Conservation (phyloP, 2,113 vertebrate genomes). For the Hymenochirus boettgeri region DNA sequence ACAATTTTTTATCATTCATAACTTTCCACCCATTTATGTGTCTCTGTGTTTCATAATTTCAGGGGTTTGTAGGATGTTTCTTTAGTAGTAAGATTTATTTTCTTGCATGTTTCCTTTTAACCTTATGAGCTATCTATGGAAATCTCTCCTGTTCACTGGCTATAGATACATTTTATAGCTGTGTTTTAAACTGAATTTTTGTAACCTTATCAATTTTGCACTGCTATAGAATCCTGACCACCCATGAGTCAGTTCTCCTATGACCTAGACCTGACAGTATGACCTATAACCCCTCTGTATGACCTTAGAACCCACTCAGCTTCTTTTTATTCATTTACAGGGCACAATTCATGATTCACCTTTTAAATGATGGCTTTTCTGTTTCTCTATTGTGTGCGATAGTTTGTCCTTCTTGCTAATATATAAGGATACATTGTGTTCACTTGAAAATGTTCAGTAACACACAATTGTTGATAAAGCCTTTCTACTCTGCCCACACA, state of each 20-base stretch:
- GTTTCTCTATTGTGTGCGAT: too few relatives aligned
- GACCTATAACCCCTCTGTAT: neutral
- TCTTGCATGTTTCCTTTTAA: neutral
- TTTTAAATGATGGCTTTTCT: too few relatives aligned
- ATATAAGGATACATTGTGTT: too few relatives aligned
- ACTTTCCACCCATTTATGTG: neutral
- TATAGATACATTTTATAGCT: slow-evolving; percentile 10
- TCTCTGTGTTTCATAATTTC: neutral
- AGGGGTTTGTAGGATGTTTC: too few relatives aligned
- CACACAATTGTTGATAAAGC: too few relatives aligned
- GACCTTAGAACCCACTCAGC: too few relatives aligned
- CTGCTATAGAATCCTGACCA: slow-evolving; percentile 27
- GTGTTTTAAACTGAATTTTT: neutral
- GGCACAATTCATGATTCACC: slow-evolving; percentile 21
- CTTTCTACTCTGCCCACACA: too few relatives aligned
- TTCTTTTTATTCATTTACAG: neutral
- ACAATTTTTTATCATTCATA: too few relatives aligned
- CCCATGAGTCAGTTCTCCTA: slow-evolving; percentile 23
- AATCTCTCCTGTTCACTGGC: too few relatives aligned
- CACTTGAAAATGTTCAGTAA: too few relatives aligned
- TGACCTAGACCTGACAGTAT: slow-evolving; percentile 17
- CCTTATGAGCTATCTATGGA: neutral
- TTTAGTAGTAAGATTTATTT: too few relatives aligned
- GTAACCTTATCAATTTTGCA: slow-evolving; percentile 16
- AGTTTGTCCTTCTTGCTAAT: too few relatives aligned